These are phyloP conservation scores for Pantherophis guttatus DNA, from an alignment of 2,113 vertebrate genomes.

Conservation along the genomic window DNA sequence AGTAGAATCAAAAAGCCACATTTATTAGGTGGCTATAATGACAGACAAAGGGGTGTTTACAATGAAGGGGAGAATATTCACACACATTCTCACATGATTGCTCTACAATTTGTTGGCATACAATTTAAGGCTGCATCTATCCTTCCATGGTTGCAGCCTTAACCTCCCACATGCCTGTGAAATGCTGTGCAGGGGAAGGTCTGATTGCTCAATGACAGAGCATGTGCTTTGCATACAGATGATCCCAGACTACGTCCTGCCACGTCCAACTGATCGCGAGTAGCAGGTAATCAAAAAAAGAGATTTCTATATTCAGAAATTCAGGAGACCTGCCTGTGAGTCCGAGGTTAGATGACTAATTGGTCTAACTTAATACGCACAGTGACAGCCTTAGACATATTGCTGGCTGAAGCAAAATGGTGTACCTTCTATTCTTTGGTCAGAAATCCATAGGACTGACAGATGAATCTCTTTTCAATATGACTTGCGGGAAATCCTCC, in stretches of 20 bases:
- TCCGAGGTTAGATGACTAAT: not conserved
- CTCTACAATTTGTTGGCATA: not conserved
- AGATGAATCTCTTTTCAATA: not conserved
- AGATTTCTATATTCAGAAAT: not conserved
- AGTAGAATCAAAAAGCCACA: not conserved
- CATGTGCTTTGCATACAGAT: not conserved
- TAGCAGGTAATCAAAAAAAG: not conserved
- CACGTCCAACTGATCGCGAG: not conserved
- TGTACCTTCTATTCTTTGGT: not conserved
- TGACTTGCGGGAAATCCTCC: not conserved
- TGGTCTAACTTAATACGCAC: not conserved
- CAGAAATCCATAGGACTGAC: not conserved
- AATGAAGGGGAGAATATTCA: not conserved
- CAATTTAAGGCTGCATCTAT: not conserved
- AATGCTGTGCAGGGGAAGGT: not conserved
- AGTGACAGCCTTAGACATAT: not conserved
- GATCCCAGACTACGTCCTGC: not conserved
- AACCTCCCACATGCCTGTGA: not conserved
- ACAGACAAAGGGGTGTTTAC: not conserved
- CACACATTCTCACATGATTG: not conserved
- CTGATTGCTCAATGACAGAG: not conserved
- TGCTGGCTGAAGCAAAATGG: not conserved
- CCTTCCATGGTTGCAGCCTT: not conserved
- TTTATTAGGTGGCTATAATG: not conserved
- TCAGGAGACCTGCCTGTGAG: not conserved